Evolutionary conservation across 2,888 invertebrate species (phyloP), one percentile per base, ranked within the genome.

Genomic region (Ferrisia virgata): DNA sequence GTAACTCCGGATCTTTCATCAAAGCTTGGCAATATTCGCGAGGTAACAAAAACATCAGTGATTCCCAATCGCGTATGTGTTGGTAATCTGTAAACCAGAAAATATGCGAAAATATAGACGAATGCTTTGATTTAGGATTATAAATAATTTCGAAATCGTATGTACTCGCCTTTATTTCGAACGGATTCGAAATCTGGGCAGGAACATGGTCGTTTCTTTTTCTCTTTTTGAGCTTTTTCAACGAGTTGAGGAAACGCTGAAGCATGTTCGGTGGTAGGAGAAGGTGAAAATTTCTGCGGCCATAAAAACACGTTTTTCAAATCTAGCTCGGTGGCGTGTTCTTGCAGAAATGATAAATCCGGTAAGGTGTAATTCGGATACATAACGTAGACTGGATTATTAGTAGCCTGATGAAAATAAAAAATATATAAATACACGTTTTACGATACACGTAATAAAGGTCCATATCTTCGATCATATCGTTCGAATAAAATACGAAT

Each of bases 51-150:
- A 97, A 94, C 87, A 95, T 95, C 82, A 98, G 90, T 0, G 96
- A 97, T 87, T 96, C 95, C 97, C 97, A 98, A 89, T 98, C 98
- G 88, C 93, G 92, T 9, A 98, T 93, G 88, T 97, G 96, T 64
- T 92, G 91, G 86, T 95, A 93, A 22, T 87, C 87, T 87, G 79
- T 2, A 85, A 84, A 31, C 69, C 47, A 22, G 8, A 22, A 82
- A 79, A 25, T 53, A 9, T 43, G 28, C n/a, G 15, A 13, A 43
- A 80, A 28, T 25, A n/a, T 43, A 15, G n/a, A 18, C 6, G 40
- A 39, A 47, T 47, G 13, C 47, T n/a, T 47, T n/a, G 18, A 22
- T 31, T 22, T 22, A n/a, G 13, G 8, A 78, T 78, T n/a, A 13
- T 25, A 78, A 53, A 18, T 18, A 18, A 25, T 39, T 1, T 85